Base-by-base conservation (phyloP, 2,113 vertebrate genomes). In the Oreochromis spilurus region DNA sequence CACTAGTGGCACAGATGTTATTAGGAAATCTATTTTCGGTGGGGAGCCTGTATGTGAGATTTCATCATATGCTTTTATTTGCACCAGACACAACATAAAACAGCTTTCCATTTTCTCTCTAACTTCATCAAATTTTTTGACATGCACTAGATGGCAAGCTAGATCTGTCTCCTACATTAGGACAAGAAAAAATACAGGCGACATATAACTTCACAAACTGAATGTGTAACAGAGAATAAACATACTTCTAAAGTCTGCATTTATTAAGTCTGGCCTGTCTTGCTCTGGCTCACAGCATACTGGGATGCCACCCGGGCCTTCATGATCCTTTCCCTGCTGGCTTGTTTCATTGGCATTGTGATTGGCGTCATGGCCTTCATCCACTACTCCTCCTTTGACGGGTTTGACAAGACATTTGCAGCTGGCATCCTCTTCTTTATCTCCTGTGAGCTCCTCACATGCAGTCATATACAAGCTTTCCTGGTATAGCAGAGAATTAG, bases 381-480 rank as follows among this genome's bases (percentile, higher is more conserved):
- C 81, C 96, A 96, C 85, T 97, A 96, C 91, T 96, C 95, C 38
- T 96, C 96, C 54, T 97, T 96, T 3, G 93, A 94, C 2, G 93
- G 94, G 34, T 96, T 96, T 86, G 96, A 97, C 92, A 96, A 96
- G 94, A 97, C 96, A 5, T 97, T 97, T 82, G 95, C 96, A 79
- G 95, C 96, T 2, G 96, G 96, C 88, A 96, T 97, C 86, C 95
- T 97, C 84, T 97, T 96, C 91, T 97, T 97, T 94, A 96, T 96
- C 82, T 97, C 96, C 91, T 96, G 96, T 96, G 75, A 93, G 87
- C 11, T 12, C 5, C 6, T 40, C 53, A 2, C 14, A n/a, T 40
- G 16, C 4, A 7, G 8, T 2, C 11, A 55, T 6, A 40, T 1
- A 2, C 2, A 13, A 17, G 3, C 5, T 45, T 26, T 6, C 45